Conservation (phyloP, 2,797 vertebrate species). For the Myiothlypis coronata region DNA sequence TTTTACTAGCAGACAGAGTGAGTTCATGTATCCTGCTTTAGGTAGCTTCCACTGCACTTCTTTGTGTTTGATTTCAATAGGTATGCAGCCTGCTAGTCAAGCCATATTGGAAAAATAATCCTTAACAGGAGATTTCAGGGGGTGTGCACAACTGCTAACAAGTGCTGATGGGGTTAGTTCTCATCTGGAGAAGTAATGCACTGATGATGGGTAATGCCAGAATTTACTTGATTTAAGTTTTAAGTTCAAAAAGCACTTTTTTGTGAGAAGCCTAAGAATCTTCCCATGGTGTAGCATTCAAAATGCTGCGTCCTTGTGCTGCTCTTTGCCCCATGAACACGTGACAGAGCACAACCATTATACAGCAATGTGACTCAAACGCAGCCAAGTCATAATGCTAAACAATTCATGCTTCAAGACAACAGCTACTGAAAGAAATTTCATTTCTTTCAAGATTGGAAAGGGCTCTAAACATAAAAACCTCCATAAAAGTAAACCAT, state of each 20-base stretch:
- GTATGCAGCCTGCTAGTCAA: neutral
- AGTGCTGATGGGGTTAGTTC: neutral
- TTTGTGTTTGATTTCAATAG: neutral
- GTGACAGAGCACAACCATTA: neutral
- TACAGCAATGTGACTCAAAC: neutral
- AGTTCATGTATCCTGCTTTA: neutral
- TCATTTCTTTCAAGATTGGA: constrained; percentile 16
- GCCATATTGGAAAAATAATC: neutral
- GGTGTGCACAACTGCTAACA: neutral
- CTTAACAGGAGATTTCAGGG: neutral
- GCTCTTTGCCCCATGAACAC: neutral
- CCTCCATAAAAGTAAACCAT: neutral
- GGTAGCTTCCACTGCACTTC: neutral
- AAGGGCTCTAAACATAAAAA: constrained; percentile 34
- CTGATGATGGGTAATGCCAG: neutral
- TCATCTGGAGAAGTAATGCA: neutral
- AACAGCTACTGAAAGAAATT: constrained; percentile 16
- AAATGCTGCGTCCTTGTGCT: neutral
- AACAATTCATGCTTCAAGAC: constrained; percentile 1
- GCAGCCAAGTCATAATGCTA: neutral
- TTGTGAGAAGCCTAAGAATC: neutral
- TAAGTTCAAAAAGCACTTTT: neutral
- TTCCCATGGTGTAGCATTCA: neutral
- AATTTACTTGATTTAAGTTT: neutral
- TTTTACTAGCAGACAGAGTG: constrained; percentile 23